These are phyloP conservation scores for Eilema caniola DNA, from an alignment of 2,888 invertebrate species.

Conservation along the genomic window DNA sequence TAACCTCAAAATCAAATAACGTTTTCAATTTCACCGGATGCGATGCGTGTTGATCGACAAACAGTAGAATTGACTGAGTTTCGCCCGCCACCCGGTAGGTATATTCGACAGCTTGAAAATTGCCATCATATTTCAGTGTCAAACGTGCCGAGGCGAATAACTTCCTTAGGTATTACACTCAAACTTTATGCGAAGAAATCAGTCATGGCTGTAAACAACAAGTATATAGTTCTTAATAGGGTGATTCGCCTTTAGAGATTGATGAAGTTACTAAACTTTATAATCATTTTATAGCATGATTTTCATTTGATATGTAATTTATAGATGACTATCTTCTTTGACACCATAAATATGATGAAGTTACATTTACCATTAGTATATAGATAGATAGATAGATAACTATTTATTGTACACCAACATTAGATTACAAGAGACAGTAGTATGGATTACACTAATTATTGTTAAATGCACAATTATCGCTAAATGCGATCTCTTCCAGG, in stretches of 20 bases:
- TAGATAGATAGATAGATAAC: too few relatives aligned
- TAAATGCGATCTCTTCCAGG: too few relatives aligned
- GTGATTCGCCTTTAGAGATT: constrained; percentile 31
- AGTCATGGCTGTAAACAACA: constrained; percentile 67
- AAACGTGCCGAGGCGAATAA: constrained; percentile 72
- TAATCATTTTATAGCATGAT: background rate
- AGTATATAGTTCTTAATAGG: constrained; percentile 48
- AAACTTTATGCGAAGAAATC: constrained; percentile 66
- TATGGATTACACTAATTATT: too few relatives aligned
- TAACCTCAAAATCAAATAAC: constrained; percentile 63
- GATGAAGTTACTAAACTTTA: constrained; percentile 12
- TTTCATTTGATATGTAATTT: background rate
- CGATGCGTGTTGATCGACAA: constrained; percentile 74
- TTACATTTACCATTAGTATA: background rate
- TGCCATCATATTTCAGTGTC: constrained; percentile 82
- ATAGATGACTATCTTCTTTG: background rate
- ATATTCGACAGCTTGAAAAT: constrained; percentile 76
- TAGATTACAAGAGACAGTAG: too few relatives aligned
- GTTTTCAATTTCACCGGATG: constrained; percentile 72
- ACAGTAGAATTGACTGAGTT: constrained; percentile 75
- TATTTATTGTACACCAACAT: too few relatives aligned
- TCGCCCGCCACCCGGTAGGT: constrained; percentile 53
- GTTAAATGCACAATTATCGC: too few relatives aligned
- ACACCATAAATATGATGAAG: background rate
- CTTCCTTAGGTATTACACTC: constrained; percentile 67